phyloP scores from a whole-genome alignment of 1,140 invertebrate species.

The Apis mellifera region Amel_HAv3.1 CM009938.2:365501-366000 shows the following conservation, averaged over 20 bases:
- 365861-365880: not conserved
- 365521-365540: constrained; percentile 19
- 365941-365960: not conserved
- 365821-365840: not conserved
- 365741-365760: not conserved
- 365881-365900: not conserved
- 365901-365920: not conserved
- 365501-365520: not conserved
- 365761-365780: not conserved
- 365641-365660: constrained; percentile 13
- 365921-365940: not conserved
- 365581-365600: constrained; percentile 47
- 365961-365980: not conserved
- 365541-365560: constrained; percentile 37
- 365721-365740: not conserved
- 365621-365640: constrained; percentile 33
- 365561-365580: constrained; percentile 41
- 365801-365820: not conserved
- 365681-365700: constrained; percentile 23
- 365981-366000: not conserved
- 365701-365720: not conserved
- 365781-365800: not conserved
- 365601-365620: constrained; percentile 20
- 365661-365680: not conserved
- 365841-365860: not conserved